phyloP scores from a whole-genome alignment of 2,888 invertebrate genomes.

The Parnassius mnemosyne region DNA sequence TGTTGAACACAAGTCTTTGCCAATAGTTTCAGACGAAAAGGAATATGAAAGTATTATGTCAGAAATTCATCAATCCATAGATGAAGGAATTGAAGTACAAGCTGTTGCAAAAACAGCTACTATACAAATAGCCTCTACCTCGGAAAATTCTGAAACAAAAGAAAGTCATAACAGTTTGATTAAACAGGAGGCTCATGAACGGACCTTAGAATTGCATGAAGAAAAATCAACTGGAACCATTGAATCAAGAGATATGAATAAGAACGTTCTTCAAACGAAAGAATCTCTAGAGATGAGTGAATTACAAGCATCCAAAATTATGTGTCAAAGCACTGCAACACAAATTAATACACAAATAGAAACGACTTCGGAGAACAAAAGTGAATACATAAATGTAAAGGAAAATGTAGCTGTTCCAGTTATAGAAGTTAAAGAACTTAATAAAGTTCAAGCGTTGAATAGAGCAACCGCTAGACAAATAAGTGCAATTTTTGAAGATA shows the following conservation, averaged over 20 bases:
- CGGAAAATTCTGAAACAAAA: not conserved
- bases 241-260: conserved; percentile 16
- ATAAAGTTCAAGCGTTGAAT: not conserved
- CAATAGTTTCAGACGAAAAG: not conserved
- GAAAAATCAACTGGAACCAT: conserved; percentile 17
- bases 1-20: conserved; percentile 18
- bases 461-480: conserved; percentile 8
- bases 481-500: conserved; percentile 2
- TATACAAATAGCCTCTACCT: not conserved
- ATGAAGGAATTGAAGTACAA: not conserved
- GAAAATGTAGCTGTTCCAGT: not conserved
- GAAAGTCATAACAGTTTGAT: not conserved
- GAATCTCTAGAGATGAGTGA: conserved; percentile 31
- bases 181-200: not conserved
- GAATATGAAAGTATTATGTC: not conserved
- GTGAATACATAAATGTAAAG: not conserved
- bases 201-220: conserved; percentile 14
- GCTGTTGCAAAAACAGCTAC: not conserved
- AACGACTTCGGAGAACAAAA: not conserved
- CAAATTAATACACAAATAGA: conserved; percentile 23
- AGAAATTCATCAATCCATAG: not conserved
- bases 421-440: not conserved
- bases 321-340: conserved; percentile 32
- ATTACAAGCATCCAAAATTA: conserved; percentile 28
- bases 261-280: conserved; percentile 13